Percentiles rank a stretch among this genome's conserved stretches.
phyloP scores from a whole-genome alignment of 2,888 invertebrate genomes.

The Hirtodrosophila duncani region DNA sequence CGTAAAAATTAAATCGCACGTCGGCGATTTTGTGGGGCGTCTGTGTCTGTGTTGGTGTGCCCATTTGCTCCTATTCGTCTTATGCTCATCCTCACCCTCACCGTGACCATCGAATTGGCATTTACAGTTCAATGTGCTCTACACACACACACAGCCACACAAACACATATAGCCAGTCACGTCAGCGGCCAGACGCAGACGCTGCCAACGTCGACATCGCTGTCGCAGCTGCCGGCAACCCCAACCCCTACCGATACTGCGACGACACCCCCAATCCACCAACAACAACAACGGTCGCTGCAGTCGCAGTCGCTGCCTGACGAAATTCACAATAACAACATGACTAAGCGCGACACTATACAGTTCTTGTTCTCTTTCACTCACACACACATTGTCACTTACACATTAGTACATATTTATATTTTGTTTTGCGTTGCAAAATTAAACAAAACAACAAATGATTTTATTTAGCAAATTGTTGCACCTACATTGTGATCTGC shows the following conservation, averaged over 20 bases:
- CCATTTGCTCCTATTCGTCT: slow-evolving; percentile 7
- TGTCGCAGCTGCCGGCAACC: slow-evolving; percentile 55
- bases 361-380: slow-evolving; percentile 7
- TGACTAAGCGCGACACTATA: slow-evolving; percentile 51
- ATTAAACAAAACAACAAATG: slow-evolving; percentile 37
- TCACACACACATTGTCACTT: slow-evolving; percentile 6
- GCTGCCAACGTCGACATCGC: slow-evolving; percentile 41
- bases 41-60: slow-evolving; percentile 14
- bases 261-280: slow-evolving; percentile 37
- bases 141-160: slow-evolving; percentile 2
- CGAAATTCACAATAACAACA: slow-evolving; percentile 66
- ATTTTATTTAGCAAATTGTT: too few species aligned
- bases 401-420: slow-evolving; percentile 14
- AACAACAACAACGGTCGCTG: slow-evolving; percentile 25
- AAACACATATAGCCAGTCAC: slow-evolving; percentile 31
- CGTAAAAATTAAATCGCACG: slow-evolving; percentile 65
- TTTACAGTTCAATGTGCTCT: slow-evolving; percentile 69
- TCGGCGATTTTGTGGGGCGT: slow-evolving; percentile 32
- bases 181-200: slow-evolving; percentile 50
- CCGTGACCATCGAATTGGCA: slow-evolving; percentile 68
- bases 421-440: slow-evolving; percentile 52
- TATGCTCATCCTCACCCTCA: slow-evolving; percentile 50
- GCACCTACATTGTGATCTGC: slow-evolving; percentile 49
- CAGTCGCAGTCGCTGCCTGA: slow-evolving; percentile 36
- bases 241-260: slow-evolving; percentile 54